These are phyloP conservation scores for Amblyornis subalaris DNA, from an alignment of 2,113 vertebrate species.

Conservation along the genomic window DNA sequence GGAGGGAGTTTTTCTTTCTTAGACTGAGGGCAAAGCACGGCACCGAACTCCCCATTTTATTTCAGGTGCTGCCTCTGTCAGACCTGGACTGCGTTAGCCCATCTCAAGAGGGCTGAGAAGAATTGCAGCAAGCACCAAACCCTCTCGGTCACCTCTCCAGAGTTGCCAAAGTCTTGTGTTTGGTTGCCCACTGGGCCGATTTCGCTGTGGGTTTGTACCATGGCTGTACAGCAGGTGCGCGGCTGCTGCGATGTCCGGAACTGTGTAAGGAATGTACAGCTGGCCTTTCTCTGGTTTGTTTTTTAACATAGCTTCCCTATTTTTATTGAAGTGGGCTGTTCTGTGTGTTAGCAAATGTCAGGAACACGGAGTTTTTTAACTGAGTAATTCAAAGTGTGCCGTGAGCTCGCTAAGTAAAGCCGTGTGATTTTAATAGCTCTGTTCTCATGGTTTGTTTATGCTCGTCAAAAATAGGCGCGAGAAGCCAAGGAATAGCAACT, in stretches of 20 bases:
- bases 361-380: background rate
- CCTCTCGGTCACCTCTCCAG: background rate
- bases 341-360: background rate
- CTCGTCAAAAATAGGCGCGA: background rate
- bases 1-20: background rate
- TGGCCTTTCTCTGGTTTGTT: background rate
- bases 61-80: conserved; percentile 43
- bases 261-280: background rate
- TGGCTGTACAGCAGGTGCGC: background rate
- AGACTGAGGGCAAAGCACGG: background rate
- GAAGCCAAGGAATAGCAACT: background rate
- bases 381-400: background rate
- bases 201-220: background rate
- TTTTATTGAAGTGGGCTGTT: background rate
- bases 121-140: background rate
- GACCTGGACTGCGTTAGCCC: background rate
- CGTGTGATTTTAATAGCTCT: background rate
- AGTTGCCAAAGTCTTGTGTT: background rate
- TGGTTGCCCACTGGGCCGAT: rapidly evolving
- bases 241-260: background rate
- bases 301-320: background rate
- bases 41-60: background rate
- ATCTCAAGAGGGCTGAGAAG: background rate
- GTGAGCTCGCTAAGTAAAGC: conserved; percentile 22
- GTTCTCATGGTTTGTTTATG: background rate